Evolutionary conservation across 2,888 invertebrate genomes (phyloP), one percentile per base, ranked within the genome.

Genomic region (Maniola hyperantus): DNA sequence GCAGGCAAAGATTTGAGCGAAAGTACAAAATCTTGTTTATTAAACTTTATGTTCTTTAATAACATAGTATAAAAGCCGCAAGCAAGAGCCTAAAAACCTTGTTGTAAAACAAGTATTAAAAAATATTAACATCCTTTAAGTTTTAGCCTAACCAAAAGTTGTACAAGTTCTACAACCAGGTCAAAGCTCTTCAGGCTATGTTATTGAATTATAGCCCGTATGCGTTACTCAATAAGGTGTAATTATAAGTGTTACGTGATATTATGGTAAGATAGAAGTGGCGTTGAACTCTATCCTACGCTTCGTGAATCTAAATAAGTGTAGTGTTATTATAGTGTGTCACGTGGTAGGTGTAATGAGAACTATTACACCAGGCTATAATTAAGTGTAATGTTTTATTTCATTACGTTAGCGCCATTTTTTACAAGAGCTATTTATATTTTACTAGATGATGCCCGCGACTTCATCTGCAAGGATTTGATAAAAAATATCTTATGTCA

Each of bases 211-310:
- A 63, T 53, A 58, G 15, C 10, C 51, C 39, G 42, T 67, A 58
- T 59, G 4, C 0, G 2, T 34, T n/a, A 44, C 0, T 8, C 10
- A 51, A 63, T 63, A 63, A 63, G 58, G 44, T 46, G 34, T 20
- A 59, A 51, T 48, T 46, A 58, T 51, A 6, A 42, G 34, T 48
- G 18, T 39, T 20, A 33, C 33, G 34, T 26, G 34, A 50, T 46
- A 42, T 15, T 13, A 62, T 11, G 70, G 69, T 72, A 72, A 67
- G 71, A 72, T 76, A 71, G 50, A 51, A 71, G 71, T 71, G 74
- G 72, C 77, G 75, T 78, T 78, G 78, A 79, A 79, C 79, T 74
- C 74, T 66, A 68, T 72, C 67, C 72, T 70, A 77, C 77, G 76
- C 71, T 64, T 67, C 71, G 69, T 75, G 79, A 77, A 79, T 79